These are phyloP conservation scores for Ecdyonurus torrentis DNA, from an alignment of 2,888 invertebrate species.

Conservation along the genomic window DNA sequence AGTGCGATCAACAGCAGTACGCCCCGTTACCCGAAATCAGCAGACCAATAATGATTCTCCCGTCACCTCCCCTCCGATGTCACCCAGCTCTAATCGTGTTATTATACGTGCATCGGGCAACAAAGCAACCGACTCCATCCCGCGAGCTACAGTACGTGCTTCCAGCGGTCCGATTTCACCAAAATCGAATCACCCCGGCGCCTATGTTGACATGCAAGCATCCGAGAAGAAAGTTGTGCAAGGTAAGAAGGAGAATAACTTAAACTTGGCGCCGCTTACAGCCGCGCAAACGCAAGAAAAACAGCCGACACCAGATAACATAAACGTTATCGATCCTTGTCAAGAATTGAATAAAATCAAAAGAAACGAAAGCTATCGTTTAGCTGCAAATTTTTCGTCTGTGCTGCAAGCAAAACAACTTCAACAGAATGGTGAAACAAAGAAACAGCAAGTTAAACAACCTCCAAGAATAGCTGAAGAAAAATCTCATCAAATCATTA, in stretches of 20 bases:
- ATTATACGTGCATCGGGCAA: slow-evolving; percentile 20
- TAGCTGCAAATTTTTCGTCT: slow-evolving; percentile 52
- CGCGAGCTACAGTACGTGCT: slow-evolving; percentile 6
- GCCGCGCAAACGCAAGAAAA: background rate
- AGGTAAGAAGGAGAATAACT: background rate
- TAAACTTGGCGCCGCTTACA: background rate
- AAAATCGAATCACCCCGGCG: slow-evolving; percentile 9
- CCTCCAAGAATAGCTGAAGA: slow-evolving; percentile 1
- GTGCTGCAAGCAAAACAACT: slow-evolving; percentile 1
- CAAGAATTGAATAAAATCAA: slow-evolving; percentile 35
- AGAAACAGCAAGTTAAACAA: background rate
- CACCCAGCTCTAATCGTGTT: slow-evolving; percentile 43
- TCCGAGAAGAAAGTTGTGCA: background rate
- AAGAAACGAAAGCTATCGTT: slow-evolving; percentile 69
- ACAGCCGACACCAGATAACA: background rate
- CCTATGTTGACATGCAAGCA: slow-evolving; percentile 13
- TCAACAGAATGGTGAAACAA: slow-evolving; percentile 3
- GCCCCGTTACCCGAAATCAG: background rate
- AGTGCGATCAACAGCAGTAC: background rate
- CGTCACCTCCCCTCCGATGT: slow-evolving; percentile 31
- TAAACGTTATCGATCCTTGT: slow-evolving; percentile 9
- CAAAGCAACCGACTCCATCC: background rate
- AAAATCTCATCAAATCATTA: slow-evolving; percentile 14
- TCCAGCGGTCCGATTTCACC: slow-evolving; percentile 9
- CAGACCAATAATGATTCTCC: background rate